Evolutionary conservation across 2,113 vertebrate species (phyloP), one percentile per base, ranked within the genome.

Genomic region (Phyllostomus hastatus): DNA sequence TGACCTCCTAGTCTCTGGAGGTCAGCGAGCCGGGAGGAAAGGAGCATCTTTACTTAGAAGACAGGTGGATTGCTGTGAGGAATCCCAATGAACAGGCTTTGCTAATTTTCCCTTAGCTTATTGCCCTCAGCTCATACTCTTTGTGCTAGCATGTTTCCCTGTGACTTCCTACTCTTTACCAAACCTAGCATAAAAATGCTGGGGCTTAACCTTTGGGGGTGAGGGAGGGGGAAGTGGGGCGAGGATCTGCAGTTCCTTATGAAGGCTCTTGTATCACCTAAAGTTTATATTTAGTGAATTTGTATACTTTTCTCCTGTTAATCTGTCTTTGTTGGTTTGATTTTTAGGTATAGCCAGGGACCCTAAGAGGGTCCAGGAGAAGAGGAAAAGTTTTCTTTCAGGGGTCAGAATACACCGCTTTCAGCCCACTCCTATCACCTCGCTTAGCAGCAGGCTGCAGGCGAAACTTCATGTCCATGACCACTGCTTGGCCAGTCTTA

Each of bases 311-410:
- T 59, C 26, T 80, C 75, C 43, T 35, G 66, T 57, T 81, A 82
- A 92, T 66, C 19, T 41, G 11, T 73, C 43, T 81, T 69, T 76
- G 82, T 85, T 69, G 64, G 8, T 59, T 54, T 82, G 73, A 50
- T 31, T 89, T 75, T 81, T 89, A 43, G 26, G 52, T 16, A 72
- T 0, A 72, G n/a, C 28, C 52, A 85, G 43, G 31, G 14, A 88
- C 43, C 3, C 52, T 64, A 72, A 19, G n/a, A 82, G 41, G 24
- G 20, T 35, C 8, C 4, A 59, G 73, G 52, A n/a, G 22, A 86
- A 35, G 20, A 70, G 88, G 43, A 41, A 35, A 86, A 12, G 4
- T 64, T 33, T 79, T 28, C 69, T 9, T 7, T 69, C 8, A 26
- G 69, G 70, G 14, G 24, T 59, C 7, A 54, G n/a, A 43, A 72